These are phyloP conservation scores for Zapornia atra DNA, from an alignment of 2,113 vertebrate genomes.

Conservation along the genomic window DNA sequence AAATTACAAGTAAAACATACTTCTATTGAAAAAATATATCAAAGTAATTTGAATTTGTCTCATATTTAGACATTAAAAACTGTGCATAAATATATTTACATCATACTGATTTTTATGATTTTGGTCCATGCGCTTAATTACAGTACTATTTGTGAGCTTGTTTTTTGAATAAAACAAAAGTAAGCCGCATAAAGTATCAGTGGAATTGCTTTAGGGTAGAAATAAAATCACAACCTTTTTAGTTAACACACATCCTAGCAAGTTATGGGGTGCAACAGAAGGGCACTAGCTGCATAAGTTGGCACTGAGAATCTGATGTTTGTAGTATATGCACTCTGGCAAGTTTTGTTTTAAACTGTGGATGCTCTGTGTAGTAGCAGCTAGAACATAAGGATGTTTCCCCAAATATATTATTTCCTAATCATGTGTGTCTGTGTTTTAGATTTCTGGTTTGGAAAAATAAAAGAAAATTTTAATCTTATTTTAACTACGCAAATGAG, in stretches of 20 bases:
- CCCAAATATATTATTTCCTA: background rate
- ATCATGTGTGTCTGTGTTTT: background rate
- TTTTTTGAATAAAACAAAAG: background rate
- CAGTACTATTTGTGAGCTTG: background rate
- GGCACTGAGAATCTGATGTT: background rate
- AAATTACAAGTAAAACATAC: background rate
- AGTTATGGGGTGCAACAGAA: background rate
- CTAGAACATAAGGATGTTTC: background rate
- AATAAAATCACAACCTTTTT: background rate
- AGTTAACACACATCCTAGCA: background rate
- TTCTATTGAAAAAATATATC: background rate
- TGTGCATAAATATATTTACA: background rate
- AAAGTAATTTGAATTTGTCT: background rate
- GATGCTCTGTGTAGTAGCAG: background rate
- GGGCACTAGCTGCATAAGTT: background rate
- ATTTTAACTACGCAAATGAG: background rate
- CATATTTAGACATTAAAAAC: background rate
- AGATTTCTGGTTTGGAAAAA: background rate
- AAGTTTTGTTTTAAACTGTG: background rate
- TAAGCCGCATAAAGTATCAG: background rate
- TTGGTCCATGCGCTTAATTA: background rate
- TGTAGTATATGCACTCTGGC: background rate
- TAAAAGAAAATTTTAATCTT: background rate
- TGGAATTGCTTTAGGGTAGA: background rate
- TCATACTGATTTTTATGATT: background rate